phyloP scores from a whole-genome alignment of 2,113 vertebrate species.

The Mobula hypostoma region DNA sequence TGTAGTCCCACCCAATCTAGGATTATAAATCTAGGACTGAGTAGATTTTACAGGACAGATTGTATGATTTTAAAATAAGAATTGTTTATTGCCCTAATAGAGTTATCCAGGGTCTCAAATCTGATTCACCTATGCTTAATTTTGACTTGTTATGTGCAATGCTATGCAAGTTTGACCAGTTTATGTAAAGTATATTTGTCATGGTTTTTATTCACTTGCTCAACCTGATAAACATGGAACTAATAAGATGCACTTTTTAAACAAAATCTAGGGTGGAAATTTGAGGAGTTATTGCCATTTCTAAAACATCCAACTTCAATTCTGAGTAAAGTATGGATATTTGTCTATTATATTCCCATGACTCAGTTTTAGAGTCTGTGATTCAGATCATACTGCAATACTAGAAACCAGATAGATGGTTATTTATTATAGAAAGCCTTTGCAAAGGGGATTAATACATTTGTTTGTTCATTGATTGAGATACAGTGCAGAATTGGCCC shows the following conservation, averaged over 20 bases:
- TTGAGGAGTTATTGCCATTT: neutral
- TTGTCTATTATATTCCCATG: neutral
- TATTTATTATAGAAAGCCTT: neutral
- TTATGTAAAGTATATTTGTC: neutral
- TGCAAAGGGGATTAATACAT: neutral
- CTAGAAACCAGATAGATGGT: neutral
- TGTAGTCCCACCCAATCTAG: too few relatives aligned
- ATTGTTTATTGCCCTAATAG: neutral
- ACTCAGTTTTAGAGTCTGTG: neutral
- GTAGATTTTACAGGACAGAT: neutral
- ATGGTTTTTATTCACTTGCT: neutral
- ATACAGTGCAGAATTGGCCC: too few relatives aligned
- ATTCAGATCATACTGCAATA: neutral
- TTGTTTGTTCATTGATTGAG: neutral
- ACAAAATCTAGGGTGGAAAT: neutral
- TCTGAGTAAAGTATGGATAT: neutral
- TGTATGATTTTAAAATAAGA: neutral
- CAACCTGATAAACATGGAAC: neutral
- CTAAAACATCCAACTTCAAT: neutral
- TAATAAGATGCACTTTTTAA: neutral
- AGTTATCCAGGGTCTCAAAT: neutral
- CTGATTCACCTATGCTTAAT: neutral
- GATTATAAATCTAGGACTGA: too few relatives aligned
- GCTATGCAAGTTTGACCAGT: neutral
- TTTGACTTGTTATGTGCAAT: slow-evolving; percentile 3